These are phyloP conservation scores for Prunella fulvescens DNA, from an alignment of 2,113 vertebrate species.

Conservation along the genomic window DNA sequence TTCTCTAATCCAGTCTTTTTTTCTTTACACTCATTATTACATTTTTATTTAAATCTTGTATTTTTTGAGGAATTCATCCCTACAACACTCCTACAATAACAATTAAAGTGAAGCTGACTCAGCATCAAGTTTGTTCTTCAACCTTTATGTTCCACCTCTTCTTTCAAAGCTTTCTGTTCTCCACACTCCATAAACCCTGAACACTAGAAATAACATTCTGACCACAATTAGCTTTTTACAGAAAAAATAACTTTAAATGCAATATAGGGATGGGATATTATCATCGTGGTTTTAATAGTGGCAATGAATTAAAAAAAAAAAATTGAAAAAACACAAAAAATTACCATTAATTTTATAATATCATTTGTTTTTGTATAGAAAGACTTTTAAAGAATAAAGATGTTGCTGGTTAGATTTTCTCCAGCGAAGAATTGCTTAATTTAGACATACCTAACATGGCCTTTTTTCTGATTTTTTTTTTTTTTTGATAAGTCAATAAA, in stretches of 20 bases:
- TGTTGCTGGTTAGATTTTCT: not conserved
- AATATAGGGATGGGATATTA: not conserved
- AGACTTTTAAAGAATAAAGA: not conserved
- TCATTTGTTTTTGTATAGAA: not conserved
- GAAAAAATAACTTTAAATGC: not conserved
- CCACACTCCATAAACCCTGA: not conserved
- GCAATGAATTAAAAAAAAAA: not conserved
- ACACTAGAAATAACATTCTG: not conserved
- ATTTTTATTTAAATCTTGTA: not conserved
- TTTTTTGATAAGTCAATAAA: not conserved
- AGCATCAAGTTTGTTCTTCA: not conserved
- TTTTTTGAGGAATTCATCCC: not conserved
- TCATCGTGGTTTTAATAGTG: not conserved
- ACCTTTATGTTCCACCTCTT: not conserved
- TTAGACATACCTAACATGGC: not conserved
- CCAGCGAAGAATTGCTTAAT: not conserved
- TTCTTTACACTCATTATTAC: not conserved
- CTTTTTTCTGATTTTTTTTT: not conserved
- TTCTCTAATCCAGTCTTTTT: not conserved
- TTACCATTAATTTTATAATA: not conserved
- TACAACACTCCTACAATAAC: not conserved
- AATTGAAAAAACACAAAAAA: not conserved
- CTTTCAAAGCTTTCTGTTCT: not conserved
- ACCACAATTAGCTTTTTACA: not conserved
- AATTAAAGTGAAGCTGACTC: not conserved